Evolutionary conservation across 1,140 invertebrate genomes (phyloP), one percentile per base, ranked within the genome.

Genomic region (Anagrus nilaparvatae): DNA sequence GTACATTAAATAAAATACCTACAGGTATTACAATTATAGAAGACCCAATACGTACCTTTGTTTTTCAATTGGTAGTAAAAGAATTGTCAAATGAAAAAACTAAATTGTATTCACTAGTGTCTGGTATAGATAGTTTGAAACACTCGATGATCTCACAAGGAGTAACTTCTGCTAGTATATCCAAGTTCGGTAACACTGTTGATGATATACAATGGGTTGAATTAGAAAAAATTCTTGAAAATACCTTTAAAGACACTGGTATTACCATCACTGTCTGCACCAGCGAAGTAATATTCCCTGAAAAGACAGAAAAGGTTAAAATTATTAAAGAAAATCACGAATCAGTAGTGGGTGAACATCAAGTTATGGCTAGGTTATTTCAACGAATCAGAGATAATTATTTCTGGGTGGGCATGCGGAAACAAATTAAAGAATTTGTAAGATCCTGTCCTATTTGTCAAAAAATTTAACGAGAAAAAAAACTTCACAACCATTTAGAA

Each of bases 321-420:
- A 55, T 64, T n/a, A 24, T 63, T 20, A 53, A 58, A 50, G 52
- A 54, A 16, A 57, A 49, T 41, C 60, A 65, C 35, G 47, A 52
- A 12, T 54, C 54, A 23, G 41, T 52, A 2, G 31, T 59, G 0
- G 50, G 51, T 30, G 61, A 61, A 21, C 60, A 63, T 42, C 43
- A 54, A 25, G 58, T 58, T 5, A 50, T 54, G 18, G 5, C 46
- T 13, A 53, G 57, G 52, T 64, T 60, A 4, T 55, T 52, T 7
- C 43, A 55, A 28, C 54, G 54, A 54, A 58, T 64, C 10, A 48
- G 55, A 25, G 40, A 53, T 10, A 47, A 58, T 32, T 63, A 46
- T 43, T 59, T 48, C 46, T 65, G 59, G 62, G 43, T 53, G 44
- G 51, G 50, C 9, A 59, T 62, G 54, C 58, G 53, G 32, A 41